Evolutionary conservation across 2,888 invertebrate species (phyloP), one percentile per base, ranked within the genome.

Genomic region (Lycia hirtaria): DNA sequence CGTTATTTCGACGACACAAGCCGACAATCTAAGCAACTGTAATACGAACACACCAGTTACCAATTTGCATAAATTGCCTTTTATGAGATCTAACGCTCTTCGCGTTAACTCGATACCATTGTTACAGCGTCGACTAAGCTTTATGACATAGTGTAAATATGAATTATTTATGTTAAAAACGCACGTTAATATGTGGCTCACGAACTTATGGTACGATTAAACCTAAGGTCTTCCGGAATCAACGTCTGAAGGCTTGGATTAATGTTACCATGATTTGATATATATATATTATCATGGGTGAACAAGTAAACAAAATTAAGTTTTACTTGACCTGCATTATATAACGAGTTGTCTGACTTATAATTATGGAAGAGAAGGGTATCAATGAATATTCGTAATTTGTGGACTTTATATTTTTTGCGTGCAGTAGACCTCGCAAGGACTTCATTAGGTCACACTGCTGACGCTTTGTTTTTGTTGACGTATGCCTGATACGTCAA

Each of bases 1-100:
- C n/a, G n/a, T n/a, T n/a, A 45, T 53, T 51, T 45, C 45, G 38
- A 45, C n/a, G n/a, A n/a, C n/a, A 35, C 35, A 43, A 43, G 28
- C 44, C 32, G 30, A 38, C 45, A 53, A 38, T 44, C 26, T 47
- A 47, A 30, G 30, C 30, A 41, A 51, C 51, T 47, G 51, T 56
- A 47, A 47, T 41, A 55, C 35, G 47, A 55, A 54, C 35, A 54
- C 35, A 57, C 50, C 48, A 22, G 38, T 58, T 43, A 47, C 22
- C 22, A 53, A 58, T 59, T 59, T 43, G 56, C 60, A 60, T 56
- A 56, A 51, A 49, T 63, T 55, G 49, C 26, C 48, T 48, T 51
- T 40, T 59, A 56, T 28, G 48, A 59, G 47, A 54, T 59, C 59
- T 56, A 54, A 64, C 61, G 61, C 51, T 56, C 51, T 54, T 61